A percentile compares a stretch with the other conserved stretches of the same genome.
phyloP scores from a whole-genome alignment of 2,888 invertebrate genomes.

The Priocnemis perturbator region DNA sequence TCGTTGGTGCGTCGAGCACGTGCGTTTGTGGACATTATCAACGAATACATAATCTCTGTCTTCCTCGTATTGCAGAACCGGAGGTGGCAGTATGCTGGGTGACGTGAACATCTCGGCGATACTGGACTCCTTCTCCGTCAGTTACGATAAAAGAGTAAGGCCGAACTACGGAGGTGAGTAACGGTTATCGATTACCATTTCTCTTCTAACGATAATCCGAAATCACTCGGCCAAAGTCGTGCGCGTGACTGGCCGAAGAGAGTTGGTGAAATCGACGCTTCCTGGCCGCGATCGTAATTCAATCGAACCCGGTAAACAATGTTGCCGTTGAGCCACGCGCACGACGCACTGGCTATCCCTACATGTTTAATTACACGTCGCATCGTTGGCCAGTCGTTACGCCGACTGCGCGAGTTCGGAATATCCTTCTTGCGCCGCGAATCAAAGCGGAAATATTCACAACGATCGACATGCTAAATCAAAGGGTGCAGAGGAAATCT shows the following conservation, averaged over 20 bases:
- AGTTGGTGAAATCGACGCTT: not conserved
- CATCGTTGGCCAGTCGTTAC: conserved; percentile 51
- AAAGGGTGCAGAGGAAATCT: no score
- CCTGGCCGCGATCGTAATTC: not conserved
- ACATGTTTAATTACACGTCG: conserved; percentile 47
- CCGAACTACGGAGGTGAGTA: conserved; percentile 98
- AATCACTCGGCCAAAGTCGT: conserved; percentile 43
- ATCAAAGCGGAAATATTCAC: no score
- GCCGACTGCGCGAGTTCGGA: conserved; percentile 38
- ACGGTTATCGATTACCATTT: conserved; percentile 60
- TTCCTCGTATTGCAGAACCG: conserved; percentile 78
- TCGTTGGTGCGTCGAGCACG: no score
- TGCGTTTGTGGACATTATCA: no score
- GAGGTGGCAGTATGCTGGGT: conserved; percentile 90
- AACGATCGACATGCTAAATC: no score
- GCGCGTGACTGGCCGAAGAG: not conserved
- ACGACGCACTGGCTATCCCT: conserved; percentile 20
- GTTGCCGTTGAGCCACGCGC: not conserved
- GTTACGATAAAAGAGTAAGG: conserved; percentile 99
- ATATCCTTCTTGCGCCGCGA: no score
- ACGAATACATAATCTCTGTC: no score
- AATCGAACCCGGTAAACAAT: not conserved
- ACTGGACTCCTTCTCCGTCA: conserved; percentile 95
- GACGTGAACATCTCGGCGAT: conserved; percentile 97
- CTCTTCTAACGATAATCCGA: conserved; percentile 62